Base-by-base conservation (phyloP, 2,797 vertebrate genomes). In the Pachyuromys duprasi region DNA sequence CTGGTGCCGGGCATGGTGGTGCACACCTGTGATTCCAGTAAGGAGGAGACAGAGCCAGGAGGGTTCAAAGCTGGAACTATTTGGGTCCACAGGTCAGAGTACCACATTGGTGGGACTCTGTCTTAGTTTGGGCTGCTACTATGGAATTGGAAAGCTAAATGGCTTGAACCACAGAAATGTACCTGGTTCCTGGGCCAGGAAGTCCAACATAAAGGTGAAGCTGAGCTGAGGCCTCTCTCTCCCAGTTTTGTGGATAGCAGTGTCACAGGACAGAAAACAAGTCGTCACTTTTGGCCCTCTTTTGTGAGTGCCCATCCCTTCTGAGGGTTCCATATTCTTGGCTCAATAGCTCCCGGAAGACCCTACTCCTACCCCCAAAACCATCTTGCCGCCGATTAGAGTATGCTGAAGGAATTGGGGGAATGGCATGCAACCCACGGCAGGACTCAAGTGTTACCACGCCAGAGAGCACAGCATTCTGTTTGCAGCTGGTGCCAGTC, bases 401-500 rank as follows among this genome's bases (percentile, higher is more conserved):
- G 69, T 60, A 31, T 11, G 57, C 8, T 42, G 33, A 17, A 49
- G 26, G 3, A 55, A 69, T 18, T 28, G 42, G 17, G 17, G 8
- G 28, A 15, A 26, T 0, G 2, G 8, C 24, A 36, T 36, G 72
- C 42, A 36, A 15, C 45, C 65, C 36, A 3, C 9, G 42, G n/a
- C 67, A 55, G 57, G 63, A 22, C 6, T 70, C 82, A 53, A 39
- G 31, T 17, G 24, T 17, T 13, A 69, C 3, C 57, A 28, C 17
- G 8, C 49, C 49, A 8, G 11, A 49, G 39, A 0, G 1, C 28
- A 80, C 2, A 0, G 1, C 28, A 80, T 3, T 67, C 8, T 62
- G 26, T 67, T 2, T 4, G 20, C 2, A n/a, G 49, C 2, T 26
- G 22, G 39, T 5, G 0, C 9, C 24, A 5, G 14, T 57, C 62